These are phyloP conservation scores for Anoplius nigerrimus DNA, from an alignment of 2,888 invertebrate species.

Conservation along the genomic window DNA sequence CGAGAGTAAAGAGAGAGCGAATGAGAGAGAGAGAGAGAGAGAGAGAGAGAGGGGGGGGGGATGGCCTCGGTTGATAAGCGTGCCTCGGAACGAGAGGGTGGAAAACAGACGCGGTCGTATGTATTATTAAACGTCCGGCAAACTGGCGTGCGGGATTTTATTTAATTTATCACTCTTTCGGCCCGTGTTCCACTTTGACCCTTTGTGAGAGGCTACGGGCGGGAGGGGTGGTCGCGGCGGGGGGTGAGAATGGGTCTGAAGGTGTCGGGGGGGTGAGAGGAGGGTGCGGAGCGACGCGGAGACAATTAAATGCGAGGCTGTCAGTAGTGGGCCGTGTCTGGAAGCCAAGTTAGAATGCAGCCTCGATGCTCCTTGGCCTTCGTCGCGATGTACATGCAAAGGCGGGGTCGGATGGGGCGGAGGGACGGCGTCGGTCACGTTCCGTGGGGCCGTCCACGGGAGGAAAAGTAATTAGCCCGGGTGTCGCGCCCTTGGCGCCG, in stretches of 20 bases:
- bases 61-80: not conserved
- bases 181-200: conserved; percentile 26
- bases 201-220: conserved; percentile 16
- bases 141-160: conserved; percentile 39
- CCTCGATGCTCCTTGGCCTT: not conserved
- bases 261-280: not conserved
- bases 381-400: too few species aligned
- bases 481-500: too few species aligned
- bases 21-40: not conserved
- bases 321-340: conserved; percentile 6
- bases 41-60: conserved; percentile 3
- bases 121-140: conserved; percentile 43
- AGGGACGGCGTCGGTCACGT: too few species aligned
- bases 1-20: not conserved
- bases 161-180: conserved; percentile 42
- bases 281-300: too few species aligned
- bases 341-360: not conserved
- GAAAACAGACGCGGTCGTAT: conserved; percentile 5
- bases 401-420: too few species aligned
- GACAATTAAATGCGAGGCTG: conserved; percentile 12
- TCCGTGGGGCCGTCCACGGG: too few species aligned
- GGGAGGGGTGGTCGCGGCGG: conserved; percentile 1
- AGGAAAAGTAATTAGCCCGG: too few species aligned
- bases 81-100: not conserved
- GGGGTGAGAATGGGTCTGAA: not conserved